Percentiles rank a stretch among this genome's conserved stretches.
Conservation (phyloP, 1,140 invertebrate species). For the Centruroides sculpturatus region DNA sequence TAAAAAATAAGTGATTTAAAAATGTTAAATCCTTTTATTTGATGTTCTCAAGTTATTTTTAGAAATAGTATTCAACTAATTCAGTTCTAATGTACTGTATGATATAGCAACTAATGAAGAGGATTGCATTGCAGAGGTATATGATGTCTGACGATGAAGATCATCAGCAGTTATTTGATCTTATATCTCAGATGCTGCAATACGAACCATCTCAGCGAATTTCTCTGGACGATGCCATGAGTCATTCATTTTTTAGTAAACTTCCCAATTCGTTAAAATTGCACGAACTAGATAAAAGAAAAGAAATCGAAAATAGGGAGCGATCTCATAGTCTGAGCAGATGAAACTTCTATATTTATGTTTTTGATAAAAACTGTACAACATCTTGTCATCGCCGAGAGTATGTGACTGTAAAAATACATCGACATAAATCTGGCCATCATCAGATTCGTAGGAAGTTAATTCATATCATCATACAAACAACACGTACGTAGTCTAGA, state of each 20-base stretch:
- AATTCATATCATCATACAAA: too few relatives aligned
- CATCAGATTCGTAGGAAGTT: too few relatives aligned
- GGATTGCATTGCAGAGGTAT: constrained; percentile 58
- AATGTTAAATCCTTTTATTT: neutral
- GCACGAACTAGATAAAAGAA: constrained; percentile 5
- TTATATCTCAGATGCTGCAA: constrained; percentile 89
- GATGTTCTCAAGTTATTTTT: too few relatives aligned
- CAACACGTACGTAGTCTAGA: too few relatives aligned
- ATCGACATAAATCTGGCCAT: too few relatives aligned
- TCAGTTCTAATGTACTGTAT: too few relatives aligned
- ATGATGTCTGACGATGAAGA: constrained; percentile 73
- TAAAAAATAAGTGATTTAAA: too few relatives aligned
- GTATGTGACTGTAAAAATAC: too few relatives aligned
- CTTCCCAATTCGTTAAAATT: constrained; percentile 48
- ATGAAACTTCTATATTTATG: constrained; percentile 13
- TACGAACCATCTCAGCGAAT: constrained; percentile 87
- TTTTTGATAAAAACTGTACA: too few relatives aligned
- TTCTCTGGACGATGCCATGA: constrained; percentile 69
- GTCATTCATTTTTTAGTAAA: constrained; percentile 85
- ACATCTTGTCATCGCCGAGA: too few relatives aligned
- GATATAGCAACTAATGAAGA: too few relatives aligned
- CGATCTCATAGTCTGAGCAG: constrained; percentile 24
- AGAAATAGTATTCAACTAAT: too few relatives aligned
- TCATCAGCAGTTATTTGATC: constrained; percentile 80
- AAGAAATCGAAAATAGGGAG: constrained; percentile 14